A percentile compares a stretch with the other conserved stretches of the same genome.
phyloP scores from a whole-genome alignment of 2,113 vertebrate species.

The Entomyzon cyanotis region DNA sequence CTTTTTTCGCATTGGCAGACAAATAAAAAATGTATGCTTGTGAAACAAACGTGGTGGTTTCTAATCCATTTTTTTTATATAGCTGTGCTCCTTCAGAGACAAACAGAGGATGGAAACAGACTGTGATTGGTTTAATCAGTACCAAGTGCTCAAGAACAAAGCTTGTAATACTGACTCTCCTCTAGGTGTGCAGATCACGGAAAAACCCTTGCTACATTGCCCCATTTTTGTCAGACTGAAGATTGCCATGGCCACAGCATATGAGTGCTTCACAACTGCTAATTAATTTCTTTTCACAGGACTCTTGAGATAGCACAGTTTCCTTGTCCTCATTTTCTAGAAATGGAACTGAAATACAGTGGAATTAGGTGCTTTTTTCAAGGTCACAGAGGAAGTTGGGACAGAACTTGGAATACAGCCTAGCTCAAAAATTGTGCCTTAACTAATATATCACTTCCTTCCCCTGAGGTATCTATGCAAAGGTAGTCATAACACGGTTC shows the following conservation, averaged over 20 bases:
- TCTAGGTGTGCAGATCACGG: neutral
- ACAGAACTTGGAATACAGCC: constrained; percentile 21
- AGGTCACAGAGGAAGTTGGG: constrained; percentile 45
- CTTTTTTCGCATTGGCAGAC: neutral
- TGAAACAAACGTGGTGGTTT: neutral
- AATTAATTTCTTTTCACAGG: constrained; percentile 59
- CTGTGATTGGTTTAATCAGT: neutral
- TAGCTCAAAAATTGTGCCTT: constrained; percentile 28
- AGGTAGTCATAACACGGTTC: constrained; percentile 33
- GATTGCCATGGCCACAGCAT: neutral
- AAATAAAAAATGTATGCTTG: neutral
- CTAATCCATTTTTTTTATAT: neutral
- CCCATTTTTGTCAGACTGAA: constrained; percentile 37
- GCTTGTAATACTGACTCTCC: neutral
- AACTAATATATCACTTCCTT: constrained; percentile 51
- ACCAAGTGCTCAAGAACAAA: neutral
- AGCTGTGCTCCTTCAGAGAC: neutral
- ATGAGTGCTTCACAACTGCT: constrained; percentile 32
- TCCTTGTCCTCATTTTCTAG: constrained; percentile 53
- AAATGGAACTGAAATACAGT: constrained; percentile 39
- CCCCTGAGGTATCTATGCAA: neutral
- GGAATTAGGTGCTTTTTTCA: constrained; percentile 39
- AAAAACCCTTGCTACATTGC: neutral
- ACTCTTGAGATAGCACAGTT: constrained; percentile 40
- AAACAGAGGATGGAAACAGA: neutral